A percentile compares a stretch with the other conserved stretches of the same genome.
phyloP scores from a whole-genome alignment of 2,113 vertebrate species.

The Lepus europaeus region DNA sequence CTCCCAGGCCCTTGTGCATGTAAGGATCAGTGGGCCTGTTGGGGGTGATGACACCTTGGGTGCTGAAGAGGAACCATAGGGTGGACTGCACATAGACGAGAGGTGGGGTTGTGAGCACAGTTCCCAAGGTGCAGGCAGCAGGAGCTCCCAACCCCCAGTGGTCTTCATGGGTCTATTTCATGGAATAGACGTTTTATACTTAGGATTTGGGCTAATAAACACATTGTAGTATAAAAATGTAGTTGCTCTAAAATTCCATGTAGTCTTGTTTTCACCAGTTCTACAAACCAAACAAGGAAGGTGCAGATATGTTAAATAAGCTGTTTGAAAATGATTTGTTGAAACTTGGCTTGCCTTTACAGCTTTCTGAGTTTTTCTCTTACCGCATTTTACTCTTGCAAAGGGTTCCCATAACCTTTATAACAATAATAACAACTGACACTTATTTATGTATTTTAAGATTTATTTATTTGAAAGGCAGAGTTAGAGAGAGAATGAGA shows the following conservation, averaged over 20 bases:
- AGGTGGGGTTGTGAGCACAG: accelerated
- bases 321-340: not conserved
- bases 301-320: not conserved
- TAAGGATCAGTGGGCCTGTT: not conserved
- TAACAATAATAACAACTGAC: not conserved
- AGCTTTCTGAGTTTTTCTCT: not conserved
- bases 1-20: too few relatives aligned
- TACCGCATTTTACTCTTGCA: not conserved
- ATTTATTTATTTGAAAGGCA: too few relatives aligned
- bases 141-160: not conserved
- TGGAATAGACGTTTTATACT: not conserved
- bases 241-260: not conserved
- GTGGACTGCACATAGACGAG: accelerated
- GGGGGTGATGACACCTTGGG: not conserved
- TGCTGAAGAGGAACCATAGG: not conserved
- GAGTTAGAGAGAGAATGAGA: too few relatives aligned
- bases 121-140: not conserved
- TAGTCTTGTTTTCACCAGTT: not conserved
- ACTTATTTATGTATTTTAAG: not conserved
- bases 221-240: not conserved
- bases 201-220: not conserved
- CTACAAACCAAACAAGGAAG: not conserved
- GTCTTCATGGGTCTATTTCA: not conserved
- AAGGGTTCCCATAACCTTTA: not conserved
- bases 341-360: not conserved